Evolutionary conservation across 2,113 vertebrate species (phyloP).

Genomic region (Arizona elegans): DNA sequence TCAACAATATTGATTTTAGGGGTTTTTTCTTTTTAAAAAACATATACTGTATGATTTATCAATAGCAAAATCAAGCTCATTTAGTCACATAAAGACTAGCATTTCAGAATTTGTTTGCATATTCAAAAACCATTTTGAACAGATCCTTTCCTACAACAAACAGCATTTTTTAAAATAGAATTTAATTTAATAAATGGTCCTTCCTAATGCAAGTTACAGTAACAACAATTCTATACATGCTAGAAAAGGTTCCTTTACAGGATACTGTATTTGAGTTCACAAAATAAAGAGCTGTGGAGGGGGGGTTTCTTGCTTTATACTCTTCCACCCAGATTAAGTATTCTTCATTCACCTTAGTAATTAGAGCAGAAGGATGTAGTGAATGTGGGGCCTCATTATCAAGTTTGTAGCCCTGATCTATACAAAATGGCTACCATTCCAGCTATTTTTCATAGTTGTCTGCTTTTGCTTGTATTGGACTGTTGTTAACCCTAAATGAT

Average conservation of each 20-base stretch:
- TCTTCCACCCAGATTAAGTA: constrained; percentile 73
- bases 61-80: background rate
- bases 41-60: background rate
- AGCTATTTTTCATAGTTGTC: constrained; percentile 75
- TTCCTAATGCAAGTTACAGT: background rate
- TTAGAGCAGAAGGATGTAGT: constrained; percentile 81
- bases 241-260: constrained; percentile 59
- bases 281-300: constrained; percentile 63
- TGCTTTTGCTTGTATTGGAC: constrained; percentile 69
- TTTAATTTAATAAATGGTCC: background rate
- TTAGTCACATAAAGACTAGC: background rate
- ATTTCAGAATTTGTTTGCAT: background rate
- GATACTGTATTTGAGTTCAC: constrained; percentile 69
- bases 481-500: constrained; percentile 84
- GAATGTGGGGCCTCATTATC: constrained; percentile 80
- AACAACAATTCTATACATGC: constrained; percentile 52
- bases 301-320: constrained; percentile 58
- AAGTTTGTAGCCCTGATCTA: constrained; percentile 67
- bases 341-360: constrained; percentile 80
- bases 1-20: background rate
- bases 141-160: background rate
- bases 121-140: background rate
- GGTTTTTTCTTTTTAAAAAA: background rate
- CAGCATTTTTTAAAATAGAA: background rate
- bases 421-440: constrained; percentile 65